Conservation (phyloP, 2,888 invertebrate species). For the Osedax fenrisi region DNA sequence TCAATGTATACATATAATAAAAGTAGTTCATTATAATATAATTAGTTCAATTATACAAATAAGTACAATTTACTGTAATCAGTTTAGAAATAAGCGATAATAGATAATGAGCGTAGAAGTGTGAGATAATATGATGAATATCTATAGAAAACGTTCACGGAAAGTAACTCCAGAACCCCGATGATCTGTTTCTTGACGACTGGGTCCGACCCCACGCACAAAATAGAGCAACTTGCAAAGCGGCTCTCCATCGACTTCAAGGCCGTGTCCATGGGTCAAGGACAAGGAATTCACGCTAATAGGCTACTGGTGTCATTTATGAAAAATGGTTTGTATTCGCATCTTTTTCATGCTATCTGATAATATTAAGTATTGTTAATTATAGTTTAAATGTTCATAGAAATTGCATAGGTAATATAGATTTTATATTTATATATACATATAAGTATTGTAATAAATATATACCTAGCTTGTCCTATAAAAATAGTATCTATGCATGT, state of each 20-base stretch:
- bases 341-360: not conserved
- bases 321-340: conserved; percentile 48
- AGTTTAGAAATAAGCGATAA: too few species aligned
- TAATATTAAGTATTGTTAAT: not conserved
- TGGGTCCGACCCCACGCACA: conserved; percentile 76
- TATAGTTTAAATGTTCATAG: not conserved
- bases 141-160: conserved; percentile 55
- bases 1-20: too few species aligned
- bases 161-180: conserved; percentile 64
- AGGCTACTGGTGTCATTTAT: conserved; percentile 64
- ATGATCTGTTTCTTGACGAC: conserved; percentile 72
- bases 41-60: too few species aligned
- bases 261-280: conserved; percentile 91
- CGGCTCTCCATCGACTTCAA: conserved; percentile 58
- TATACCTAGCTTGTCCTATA: too few species aligned
- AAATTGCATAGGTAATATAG: too few species aligned
- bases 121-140: too few species aligned
- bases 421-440: too few species aligned
- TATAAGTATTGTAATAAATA: too few species aligned
- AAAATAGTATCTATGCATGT: too few species aligned
- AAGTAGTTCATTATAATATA: too few species aligned
- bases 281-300: conserved; percentile 75
- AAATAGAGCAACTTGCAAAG: conserved; percentile 68
- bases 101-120: too few species aligned
- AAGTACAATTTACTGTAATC: too few species aligned